Conservation (phyloP, 64 coral and sea anemone genomes). For the Anthopleura sola region DNA sequence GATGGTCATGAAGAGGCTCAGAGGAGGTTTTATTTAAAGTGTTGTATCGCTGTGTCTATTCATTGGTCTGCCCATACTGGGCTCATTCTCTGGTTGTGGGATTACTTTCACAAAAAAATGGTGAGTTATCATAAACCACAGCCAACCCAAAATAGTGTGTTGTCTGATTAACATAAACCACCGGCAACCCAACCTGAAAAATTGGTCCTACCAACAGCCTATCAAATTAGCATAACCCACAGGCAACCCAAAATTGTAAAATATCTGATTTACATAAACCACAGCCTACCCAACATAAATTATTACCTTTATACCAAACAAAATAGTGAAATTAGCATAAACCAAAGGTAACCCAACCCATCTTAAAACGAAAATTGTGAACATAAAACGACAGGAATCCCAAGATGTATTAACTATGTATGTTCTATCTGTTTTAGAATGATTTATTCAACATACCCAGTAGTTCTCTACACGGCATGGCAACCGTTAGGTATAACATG, state of each 20-base stretch:
- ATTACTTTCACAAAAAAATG: constrained; percentile 97
- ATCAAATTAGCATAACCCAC: too few species aligned
- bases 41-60: constrained; percentile 70
- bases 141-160: neutral
- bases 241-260: too few species aligned
- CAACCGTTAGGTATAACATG: constrained; percentile 45
- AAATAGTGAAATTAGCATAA: too few species aligned
- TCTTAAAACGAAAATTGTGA: too few species aligned
- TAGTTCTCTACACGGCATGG: constrained; percentile 56
- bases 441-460: constrained; percentile 66
- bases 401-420: neutral
- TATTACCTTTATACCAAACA: too few species aligned
- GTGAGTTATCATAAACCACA: constrained; percentile 29
- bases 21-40: constrained; percentile 63
- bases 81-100: constrained; percentile 85
- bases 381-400: too few species aligned
- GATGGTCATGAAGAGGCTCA: constrained; percentile 64
- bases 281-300: too few species aligned
- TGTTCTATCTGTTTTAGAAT: constrained; percentile 47
- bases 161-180: too few species aligned
- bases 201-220: too few species aligned
- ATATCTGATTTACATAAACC: neutral
- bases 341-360: too few species aligned
- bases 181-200: too few species aligned
- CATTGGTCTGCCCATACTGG: constrained; percentile 89